Base-by-base conservation (phyloP, 1,140 invertebrate species). In the Bicyclus anynana region DNA sequence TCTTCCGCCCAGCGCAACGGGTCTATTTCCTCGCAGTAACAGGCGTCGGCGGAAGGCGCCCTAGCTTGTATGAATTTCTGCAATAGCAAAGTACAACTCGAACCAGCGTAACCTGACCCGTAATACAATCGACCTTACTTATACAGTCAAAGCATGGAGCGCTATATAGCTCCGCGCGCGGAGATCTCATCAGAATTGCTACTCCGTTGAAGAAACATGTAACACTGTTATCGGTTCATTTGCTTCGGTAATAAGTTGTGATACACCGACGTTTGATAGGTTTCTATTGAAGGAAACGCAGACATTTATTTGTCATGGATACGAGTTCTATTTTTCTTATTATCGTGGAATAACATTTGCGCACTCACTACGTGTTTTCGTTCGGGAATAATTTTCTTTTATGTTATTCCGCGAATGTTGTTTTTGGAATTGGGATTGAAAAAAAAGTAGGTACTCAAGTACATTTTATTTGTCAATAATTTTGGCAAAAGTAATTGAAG, bases 21-120 rank as follows among this genome's bases (percentile, higher is more conserved):
- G 53, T 77, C 72, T 64, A 80, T 80, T 80, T 77, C 77, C 77
- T 67, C 59, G 51, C 58, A 63, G 65, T 73, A 72, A 79, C 71
- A 67, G 68, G 64, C 49, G 61, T 55, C 63, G 21, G 21, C 44
- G 44, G 44, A 47, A 26, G 44, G 53, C 69, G 62, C 59, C 59
- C 69, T 69, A 54, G 61, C 66, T 68, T 71, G 63, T 74, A 79
- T 79, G 72, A 77, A 76, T 74, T 69, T 68, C 67, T 63, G 57
- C 63, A 58, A 29, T 48, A 51, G 56, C 49, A 53, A 53, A 37
- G 49, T 55, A 33, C 42, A 10, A 12, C 49, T 1, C 0, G 17
- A 29, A 54, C 71, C 63, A 67, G 42, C n/a, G 20, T 66, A 68
- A 58, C 62, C 6, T 53, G 66, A 62, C 17, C 74, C 29, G 33